These are phyloP conservation scores for Gymnogyps californianus DNA, from an alignment of 2,113 vertebrate genomes.

Conservation along the genomic window DNA sequence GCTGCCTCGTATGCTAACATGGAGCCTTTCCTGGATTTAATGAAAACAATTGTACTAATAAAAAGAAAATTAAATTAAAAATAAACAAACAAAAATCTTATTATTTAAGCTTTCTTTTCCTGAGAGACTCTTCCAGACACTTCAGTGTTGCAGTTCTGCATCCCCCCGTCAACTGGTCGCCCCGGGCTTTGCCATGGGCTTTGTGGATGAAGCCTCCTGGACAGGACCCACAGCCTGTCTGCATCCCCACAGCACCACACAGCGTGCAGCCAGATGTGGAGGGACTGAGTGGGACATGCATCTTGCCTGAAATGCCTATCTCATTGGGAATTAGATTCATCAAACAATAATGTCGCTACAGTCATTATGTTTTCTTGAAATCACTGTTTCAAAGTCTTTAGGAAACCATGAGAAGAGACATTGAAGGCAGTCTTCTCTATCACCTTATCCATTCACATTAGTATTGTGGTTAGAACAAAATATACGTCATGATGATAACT, in stretches of 20 bases:
- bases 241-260: rapidly evolving
- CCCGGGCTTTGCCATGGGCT: not conserved
- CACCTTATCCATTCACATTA: not conserved
- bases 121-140: not conserved
- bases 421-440: not conserved
- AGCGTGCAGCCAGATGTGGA: not conserved
- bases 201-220: not conserved
- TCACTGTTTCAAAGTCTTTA: not conserved
- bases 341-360: rapidly evolving
- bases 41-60: not conserved
- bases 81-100: not conserved
- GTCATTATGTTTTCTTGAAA: not conserved
- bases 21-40: not conserved
- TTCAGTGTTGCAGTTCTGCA: not conserved
- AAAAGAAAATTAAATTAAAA: not conserved
- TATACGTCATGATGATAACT: not conserved
- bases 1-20: rapidly evolving
- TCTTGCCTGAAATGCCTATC: not conserved
- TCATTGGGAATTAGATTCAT: not conserved
- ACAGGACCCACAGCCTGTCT: not conserved
- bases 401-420: not conserved
- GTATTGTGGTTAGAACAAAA: not conserved
- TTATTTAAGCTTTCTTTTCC: not conserved
- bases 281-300: not conserved
- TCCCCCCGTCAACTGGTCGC: not conserved